phyloP scores from a whole-genome alignment of 2,113 vertebrate genomes.

The Callipepla californica region DNA sequence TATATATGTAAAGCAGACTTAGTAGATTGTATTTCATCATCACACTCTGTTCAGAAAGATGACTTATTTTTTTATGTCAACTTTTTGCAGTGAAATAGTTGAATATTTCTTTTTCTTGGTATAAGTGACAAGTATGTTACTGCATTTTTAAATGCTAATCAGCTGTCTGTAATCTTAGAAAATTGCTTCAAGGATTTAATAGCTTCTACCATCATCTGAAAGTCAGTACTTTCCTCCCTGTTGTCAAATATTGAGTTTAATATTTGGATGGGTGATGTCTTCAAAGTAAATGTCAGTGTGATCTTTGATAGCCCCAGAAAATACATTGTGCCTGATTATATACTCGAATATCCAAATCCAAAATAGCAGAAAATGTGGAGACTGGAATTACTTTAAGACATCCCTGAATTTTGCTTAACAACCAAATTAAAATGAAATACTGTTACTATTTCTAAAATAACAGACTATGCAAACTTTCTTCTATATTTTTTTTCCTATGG shows the following conservation, averaged over 20 bases:
- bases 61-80: not conserved
- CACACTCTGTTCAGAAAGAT: not conserved
- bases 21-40: not conserved
- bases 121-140: not conserved
- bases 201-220: not conserved
- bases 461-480: not conserved
- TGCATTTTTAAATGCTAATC: conserved; percentile 9
- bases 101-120: not conserved
- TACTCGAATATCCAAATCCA: not conserved
- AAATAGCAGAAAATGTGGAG: not conserved
- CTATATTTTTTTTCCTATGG: not conserved
- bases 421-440: not conserved
- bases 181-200: not conserved
- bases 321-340: not conserved
- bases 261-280: not conserved
- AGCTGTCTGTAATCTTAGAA: not conserved
- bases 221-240: not conserved
- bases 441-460: not conserved
- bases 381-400: not conserved
- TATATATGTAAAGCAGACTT: not conserved
- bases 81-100: not conserved
- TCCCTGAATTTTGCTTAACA: not conserved
- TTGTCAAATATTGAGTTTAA: not conserved
- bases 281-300: not conserved
- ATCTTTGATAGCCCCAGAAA: not conserved